Conservation (phyloP, 2,888 invertebrate genomes). For the Stictocephala bisonia region DNA sequence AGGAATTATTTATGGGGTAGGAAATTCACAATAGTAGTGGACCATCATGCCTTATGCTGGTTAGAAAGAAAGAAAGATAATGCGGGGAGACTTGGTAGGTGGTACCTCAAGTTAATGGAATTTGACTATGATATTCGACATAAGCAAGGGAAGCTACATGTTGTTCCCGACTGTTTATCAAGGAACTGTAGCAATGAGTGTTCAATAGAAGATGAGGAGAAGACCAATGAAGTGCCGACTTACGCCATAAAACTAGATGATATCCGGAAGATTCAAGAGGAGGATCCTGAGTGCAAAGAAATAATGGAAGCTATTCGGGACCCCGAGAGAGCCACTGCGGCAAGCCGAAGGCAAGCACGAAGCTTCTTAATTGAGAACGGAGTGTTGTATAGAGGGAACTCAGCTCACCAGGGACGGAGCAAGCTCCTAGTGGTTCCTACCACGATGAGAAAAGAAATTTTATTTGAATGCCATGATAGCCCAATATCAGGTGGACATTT, state of each 20-base stretch:
- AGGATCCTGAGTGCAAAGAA: background rate
- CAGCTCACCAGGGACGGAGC: background rate
- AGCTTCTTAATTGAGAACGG: background rate
- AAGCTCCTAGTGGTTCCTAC: slow-evolving; percentile 6
- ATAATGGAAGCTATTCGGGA: background rate
- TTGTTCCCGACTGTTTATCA: background rate
- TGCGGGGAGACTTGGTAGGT: background rate
- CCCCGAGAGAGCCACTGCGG: background rate
- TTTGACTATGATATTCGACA: background rate
- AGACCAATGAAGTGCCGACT: background rate
- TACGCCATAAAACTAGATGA: background rate
- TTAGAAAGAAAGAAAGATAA: background rate
- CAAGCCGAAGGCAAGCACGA: background rate
- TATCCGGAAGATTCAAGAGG: background rate
- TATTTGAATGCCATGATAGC: slow-evolving; percentile 9
- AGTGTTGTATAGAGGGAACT: background rate
- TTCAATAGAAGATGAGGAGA: background rate
- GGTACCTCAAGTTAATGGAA: no score
- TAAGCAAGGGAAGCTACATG: background rate
- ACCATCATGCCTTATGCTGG: slow-evolving; percentile 7
- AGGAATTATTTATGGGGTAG: background rate
- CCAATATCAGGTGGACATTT: slow-evolving; percentile 19
- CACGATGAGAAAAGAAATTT: background rate
- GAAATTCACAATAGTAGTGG: no score
- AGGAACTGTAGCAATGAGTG: background rate